Conservation (phyloP, 2,888 invertebrate species). For the Maniola hyperantus region DNA sequence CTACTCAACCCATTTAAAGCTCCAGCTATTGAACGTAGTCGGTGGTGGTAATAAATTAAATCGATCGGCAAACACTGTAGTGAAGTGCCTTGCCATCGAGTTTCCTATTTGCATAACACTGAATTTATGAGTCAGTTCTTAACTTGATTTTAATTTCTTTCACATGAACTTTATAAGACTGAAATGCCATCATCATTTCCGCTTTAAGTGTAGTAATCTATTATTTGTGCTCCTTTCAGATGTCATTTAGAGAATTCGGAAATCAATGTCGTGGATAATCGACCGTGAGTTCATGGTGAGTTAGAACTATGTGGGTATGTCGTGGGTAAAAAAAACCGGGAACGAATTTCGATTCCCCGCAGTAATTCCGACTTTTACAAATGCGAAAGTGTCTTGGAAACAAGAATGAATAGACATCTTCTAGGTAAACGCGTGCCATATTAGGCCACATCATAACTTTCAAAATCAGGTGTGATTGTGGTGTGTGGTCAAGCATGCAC, state of each 20-base stretch:
- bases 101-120: conserved; percentile 25
- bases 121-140: conserved; percentile 14
- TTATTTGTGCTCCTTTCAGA: not conserved
- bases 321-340: too few species aligned
- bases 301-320: not conserved
- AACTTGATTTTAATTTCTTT: conserved; percentile 4
- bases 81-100: conserved; percentile 15
- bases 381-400: too few species aligned
- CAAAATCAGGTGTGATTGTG: too few species aligned
- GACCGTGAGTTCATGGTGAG: not conserved
- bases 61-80: conserved; percentile 28
- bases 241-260: conserved; percentile 27
- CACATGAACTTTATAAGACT: not conserved
- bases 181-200: not conserved
- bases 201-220: not conserved
- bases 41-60: conserved; percentile 26
- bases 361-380: not conserved
- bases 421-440: too few species aligned
- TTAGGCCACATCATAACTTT: too few species aligned
- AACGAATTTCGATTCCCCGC: not conserved
- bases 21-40: conserved; percentile 22
- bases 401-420: too few species aligned
- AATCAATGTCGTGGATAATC: conserved; percentile 42
- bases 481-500: too few species aligned
- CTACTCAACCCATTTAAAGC: conserved; percentile 43